Evolutionary conservation across 2,113 vertebrate genomes (phyloP), one percentile per base, ranked within the genome.

Genomic region (Arizona elegans): DNA sequence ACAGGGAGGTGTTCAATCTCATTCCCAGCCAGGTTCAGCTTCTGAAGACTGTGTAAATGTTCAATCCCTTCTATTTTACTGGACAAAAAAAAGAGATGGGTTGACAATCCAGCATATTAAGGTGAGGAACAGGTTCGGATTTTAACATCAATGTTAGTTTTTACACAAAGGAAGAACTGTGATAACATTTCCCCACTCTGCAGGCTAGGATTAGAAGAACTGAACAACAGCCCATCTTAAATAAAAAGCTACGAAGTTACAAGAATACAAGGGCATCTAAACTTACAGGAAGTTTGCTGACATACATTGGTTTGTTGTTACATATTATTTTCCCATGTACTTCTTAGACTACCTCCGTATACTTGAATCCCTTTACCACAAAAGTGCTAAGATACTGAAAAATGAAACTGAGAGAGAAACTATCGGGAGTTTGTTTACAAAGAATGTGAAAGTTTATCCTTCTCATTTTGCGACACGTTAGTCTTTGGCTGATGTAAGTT

Each of bases 11-110:
- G 97, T 62, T 98, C 98, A n/a, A 99, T 98, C 91, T 97, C 97
- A 97, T 99, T 99, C 70, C 97, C 96, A 91, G 98, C 97, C 93
- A 99, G 97, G 95, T 98, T 98, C 92, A 99, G 96, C 94, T 97
- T 98, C 94, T 98, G 98, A 0, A 99, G 97, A 90, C 97, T 96
- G 94, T 95, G 97, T 97, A 99, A 94, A 58, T 98, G 98, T 96
- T 99, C 98, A 94, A 99, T 96, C 38, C 98, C 98, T 97, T 99
- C 98, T 88, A 99, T 98, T 97, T 98, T 98, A 92, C 98, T 99
- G 96, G 19, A 96, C 96, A 95, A 0, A 88, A 96, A 90, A 96
- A 96, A 92, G 58, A 52, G 75, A 59, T 95, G 96, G 88, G 90
- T 54, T 75, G 89, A 93, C 33, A 89, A 0, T 1, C 43, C 86